These are phyloP conservation scores for Uropetala carovei DNA, from an alignment of 2,888 invertebrate genomes.

Conservation along the genomic window DNA sequence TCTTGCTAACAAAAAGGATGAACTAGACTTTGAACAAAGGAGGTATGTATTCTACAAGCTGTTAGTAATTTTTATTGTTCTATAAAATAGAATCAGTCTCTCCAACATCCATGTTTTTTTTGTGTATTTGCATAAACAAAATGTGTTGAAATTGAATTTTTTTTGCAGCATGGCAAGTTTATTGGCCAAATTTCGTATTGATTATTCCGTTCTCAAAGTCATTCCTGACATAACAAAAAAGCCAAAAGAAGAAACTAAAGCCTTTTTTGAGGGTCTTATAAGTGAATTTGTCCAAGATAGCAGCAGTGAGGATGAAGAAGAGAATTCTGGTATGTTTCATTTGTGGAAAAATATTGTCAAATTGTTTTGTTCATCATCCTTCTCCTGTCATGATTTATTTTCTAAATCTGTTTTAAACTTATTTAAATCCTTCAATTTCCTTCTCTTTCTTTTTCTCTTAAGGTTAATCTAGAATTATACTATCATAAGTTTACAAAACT, in stretches of 20 bases:
- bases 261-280: slow-evolving; percentile 84
- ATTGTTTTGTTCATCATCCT: too few relatives aligned
- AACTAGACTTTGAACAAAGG: slow-evolving; percentile 88
- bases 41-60: slow-evolving; percentile 80
- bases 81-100: neutral
- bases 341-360: too few relatives aligned
- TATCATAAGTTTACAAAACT: too few relatives aligned
- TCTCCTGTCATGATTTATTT: too few relatives aligned
- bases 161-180: slow-evolving; percentile 92
- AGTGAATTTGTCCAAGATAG: slow-evolving; percentile 80
- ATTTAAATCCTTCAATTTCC: too few relatives aligned
- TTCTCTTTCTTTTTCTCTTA: too few relatives aligned
- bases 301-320: slow-evolving; percentile 62
- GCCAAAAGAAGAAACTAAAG: slow-evolving; percentile 85
- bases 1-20: slow-evolving; percentile 86
- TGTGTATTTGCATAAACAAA: too few relatives aligned
- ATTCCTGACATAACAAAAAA: slow-evolving; percentile 92
- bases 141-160: slow-evolving; percentile 62
- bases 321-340: slow-evolving; percentile 47
- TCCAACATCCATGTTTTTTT: too few relatives aligned
- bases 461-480: too few relatives aligned
- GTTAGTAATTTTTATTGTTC: slow-evolving; percentile 43
- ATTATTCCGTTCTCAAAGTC: slow-evolving; percentile 94
- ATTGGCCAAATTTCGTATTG: slow-evolving; percentile 94
- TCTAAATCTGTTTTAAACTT: too few relatives aligned